These are phyloP conservation scores for Xestia xanthographa DNA, from an alignment of 2,888 invertebrate genomes.

Conservation along the genomic window DNA sequence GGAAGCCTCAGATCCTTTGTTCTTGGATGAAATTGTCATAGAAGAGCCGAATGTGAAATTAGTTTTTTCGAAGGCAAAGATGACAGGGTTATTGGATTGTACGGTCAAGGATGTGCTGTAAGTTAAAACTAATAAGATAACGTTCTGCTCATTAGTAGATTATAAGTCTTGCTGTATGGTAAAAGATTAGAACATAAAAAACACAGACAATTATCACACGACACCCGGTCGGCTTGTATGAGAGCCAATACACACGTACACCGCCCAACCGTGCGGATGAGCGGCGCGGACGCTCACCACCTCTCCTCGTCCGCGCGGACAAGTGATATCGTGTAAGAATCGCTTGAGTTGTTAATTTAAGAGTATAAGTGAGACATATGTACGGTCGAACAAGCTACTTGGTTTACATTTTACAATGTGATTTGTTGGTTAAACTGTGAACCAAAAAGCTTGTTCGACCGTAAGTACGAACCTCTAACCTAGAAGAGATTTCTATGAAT, in stretches of 20 bases:
- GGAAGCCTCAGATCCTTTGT: slow-evolving; percentile 68
- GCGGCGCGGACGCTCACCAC: not conserved
- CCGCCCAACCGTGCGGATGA: not conserved
- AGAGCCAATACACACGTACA: not conserved
- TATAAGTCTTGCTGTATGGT: not conserved
- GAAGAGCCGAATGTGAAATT: slow-evolving; percentile 40
- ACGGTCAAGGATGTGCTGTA: no score
- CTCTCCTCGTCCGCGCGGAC: not conserved
- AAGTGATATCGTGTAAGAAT: not conserved
- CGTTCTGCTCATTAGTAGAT: not conserved
- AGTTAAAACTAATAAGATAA: no score
- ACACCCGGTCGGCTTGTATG: not conserved
- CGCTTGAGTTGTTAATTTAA: not conserved
- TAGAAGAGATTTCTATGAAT: not conserved
- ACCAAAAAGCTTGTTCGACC: no score
- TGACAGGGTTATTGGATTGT: slow-evolving; percentile 57
- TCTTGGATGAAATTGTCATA: slow-evolving; percentile 50
- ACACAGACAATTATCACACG: not conserved
- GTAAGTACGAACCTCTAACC: no score
- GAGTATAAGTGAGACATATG: not conserved
- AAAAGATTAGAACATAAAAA: not conserved
- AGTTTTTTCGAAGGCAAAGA: slow-evolving; percentile 29
- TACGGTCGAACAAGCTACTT: no score
- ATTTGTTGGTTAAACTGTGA: no score
- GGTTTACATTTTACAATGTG: no score